Conservation (phyloP, 1,140 invertebrate species). For the Bombus ignitus region DNA sequence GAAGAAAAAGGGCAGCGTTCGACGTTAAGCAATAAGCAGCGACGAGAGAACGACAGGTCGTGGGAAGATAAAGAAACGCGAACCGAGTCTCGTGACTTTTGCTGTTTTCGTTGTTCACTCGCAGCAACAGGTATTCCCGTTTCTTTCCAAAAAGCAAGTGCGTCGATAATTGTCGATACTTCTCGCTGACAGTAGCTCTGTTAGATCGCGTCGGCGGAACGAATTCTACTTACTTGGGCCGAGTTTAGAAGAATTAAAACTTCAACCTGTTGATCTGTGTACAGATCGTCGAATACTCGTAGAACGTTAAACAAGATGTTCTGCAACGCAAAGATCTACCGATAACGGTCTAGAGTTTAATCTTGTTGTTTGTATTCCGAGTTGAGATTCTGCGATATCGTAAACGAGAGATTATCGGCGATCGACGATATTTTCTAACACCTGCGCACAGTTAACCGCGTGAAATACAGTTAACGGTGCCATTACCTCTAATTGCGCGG, state of each 20-base stretch:
- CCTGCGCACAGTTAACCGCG: constrained; percentile 25
- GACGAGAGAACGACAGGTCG: neutral
- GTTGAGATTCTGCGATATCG: neutral
- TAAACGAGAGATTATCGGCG: constrained; percentile 6
- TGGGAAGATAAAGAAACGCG: neutral
- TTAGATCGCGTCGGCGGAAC: neutral
- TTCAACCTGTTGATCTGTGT: neutral
- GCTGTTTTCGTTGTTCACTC: neutral
- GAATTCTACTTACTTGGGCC: neutral
- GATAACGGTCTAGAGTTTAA: neutral
- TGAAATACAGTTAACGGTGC: constrained; percentile 30
- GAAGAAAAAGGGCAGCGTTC: no score
- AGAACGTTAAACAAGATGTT: neutral
- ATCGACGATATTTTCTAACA: constrained; percentile 41
- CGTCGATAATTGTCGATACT: constrained; percentile 33
- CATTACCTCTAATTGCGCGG: constrained; percentile 40
- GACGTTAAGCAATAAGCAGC: neutral
- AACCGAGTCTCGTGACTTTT: neutral
- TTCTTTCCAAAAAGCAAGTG: constrained; percentile 5
- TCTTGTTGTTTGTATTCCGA: no score
- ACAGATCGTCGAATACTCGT: neutral
- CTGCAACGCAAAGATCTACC: neutral
- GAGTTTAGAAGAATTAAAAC: neutral
- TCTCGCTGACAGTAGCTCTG: neutral
- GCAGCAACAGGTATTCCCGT: constrained; percentile 44